A percentile compares a stretch with the other conserved stretches of the same genome.
phyloP scores from a whole-genome alignment of 1,140 invertebrate genomes.

The Calycopis cecrops region DNA sequence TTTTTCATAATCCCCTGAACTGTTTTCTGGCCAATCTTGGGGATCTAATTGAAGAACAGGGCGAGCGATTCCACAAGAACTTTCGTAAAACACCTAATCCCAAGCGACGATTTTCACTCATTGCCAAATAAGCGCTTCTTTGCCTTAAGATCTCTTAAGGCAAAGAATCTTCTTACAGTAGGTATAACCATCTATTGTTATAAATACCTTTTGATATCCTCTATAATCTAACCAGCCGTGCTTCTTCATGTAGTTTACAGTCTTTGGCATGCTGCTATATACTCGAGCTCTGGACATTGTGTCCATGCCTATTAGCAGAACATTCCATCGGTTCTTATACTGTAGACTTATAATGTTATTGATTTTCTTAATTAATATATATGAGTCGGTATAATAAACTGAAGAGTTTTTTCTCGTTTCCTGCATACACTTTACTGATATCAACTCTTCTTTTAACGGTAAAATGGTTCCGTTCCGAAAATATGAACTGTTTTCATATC shows the following conservation, averaged over 20 bases:
- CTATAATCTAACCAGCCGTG: conserved; percentile 73
- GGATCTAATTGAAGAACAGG: too few species aligned
- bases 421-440: conserved; percentile 37
- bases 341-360: conserved; percentile 10
- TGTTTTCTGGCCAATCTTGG: too few species aligned
- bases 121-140: too few species aligned
- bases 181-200: too few species aligned
- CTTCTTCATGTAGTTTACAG: conserved; percentile 78
- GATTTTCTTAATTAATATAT: conserved; percentile 40
- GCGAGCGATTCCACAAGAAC: too few species aligned
- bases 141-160: too few species aligned
- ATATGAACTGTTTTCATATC: conserved; percentile 32
- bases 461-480: conserved; percentile 35
- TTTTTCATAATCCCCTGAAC: too few species aligned
- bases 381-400: conserved; percentile 44
- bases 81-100: too few species aligned
- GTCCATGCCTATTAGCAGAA: conserved; percentile 88
- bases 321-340: conserved; percentile 63
- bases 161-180: too few species aligned
- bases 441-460: conserved; percentile 36
- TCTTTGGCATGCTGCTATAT: conserved; percentile 84
- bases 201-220: conserved; percentile 69
- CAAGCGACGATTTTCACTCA: too few species aligned
- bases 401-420: conserved; percentile 14
- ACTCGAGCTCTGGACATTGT: conserved; percentile 88